Base-by-base conservation (phyloP, 2,797 vertebrate species). In the Platyrinchus mystaceus region DNA sequence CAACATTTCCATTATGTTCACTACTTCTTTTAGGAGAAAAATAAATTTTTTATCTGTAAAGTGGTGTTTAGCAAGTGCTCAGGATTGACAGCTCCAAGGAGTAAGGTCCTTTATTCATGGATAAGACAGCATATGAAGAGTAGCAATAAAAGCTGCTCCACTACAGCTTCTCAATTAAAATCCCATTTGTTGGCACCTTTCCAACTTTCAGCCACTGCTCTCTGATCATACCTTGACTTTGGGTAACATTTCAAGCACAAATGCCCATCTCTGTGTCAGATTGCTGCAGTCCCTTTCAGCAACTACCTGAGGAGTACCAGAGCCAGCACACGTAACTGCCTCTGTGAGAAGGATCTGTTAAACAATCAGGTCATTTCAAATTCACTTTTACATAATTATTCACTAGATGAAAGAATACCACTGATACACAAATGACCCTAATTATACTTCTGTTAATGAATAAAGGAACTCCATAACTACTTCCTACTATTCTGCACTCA, bases 361-460 rank as follows among this genome's bases (percentile, higher is more conserved):
- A 69, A 71, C 32, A 88, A 81, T 43, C n/a, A 69, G 44, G 77
- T 82, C 5, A 70, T 84, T 93, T 62, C 63, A 84, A 69, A 92
- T 59, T 79, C 63, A 66, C 44, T 88, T 60, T 62, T 46, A 81
- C 60, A 36, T 81, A 81, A 93, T 69, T 81, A 79, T 84, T 90
- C 70, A 41, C 50, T 21, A 80, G 50, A 67, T 93, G 56, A 87
- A 92, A 90, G 80, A 76, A 69, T 66, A 56, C 22, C 88, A 86
- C 77, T 90, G 67, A 69, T 66, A 71, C 59, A 67, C 49, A 76
- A 24, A 76, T 87, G 80, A 94, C 66, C 89, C 53, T 73, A 84
- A 87, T 94, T 89, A 74, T 17, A 89, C 60, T 75, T 90, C 62
- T 71, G 71, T 71, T 93, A 92, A 92, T 67, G 71, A 71, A 75